Evolutionary conservation across 2,113 vertebrate species (phyloP), one percentile per base, ranked within the genome.

Genomic region (Spilogale gracilis): DNA sequence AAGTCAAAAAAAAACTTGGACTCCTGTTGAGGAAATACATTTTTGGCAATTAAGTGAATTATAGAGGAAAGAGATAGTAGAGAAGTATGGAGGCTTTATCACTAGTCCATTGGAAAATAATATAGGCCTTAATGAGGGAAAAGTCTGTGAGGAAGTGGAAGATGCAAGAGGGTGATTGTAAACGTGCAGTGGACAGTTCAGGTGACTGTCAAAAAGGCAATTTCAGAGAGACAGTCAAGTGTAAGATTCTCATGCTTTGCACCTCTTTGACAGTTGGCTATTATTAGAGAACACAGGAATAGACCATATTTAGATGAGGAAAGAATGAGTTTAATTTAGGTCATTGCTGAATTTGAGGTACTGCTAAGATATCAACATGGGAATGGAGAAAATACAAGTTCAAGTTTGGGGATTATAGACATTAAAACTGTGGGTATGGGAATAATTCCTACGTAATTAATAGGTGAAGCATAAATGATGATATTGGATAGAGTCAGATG

Each of bases 321-420:
- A 85, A 78, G n/a, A 85, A 16, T 85, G 50, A 71, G 13, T 82
- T 78, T 38, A 27, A 48, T 91, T 95, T 76, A 85, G 50, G 17
- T 93, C 50, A 27, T 63, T 63, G 80, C 27, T 90, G 43, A 93
- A 93, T 90, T 54, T 96, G 71, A 89, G 45, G 30, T 79, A 91
- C 32, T 93, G 69, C 38, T 63, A 71, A 86, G 50, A 60, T 96
- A 52, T 8, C 38, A 67, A 73, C 27, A 48, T 69, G 58, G 58
- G 65, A 81, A 93, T 90, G 14, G 54, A 88, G 45, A 83, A 78
- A 88, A 92, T 27, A 76, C 50, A 89, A 74, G 45, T 96, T 87
- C 8, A 82, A 5, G 13, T 90, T 84, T 61, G 18, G 78, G 27
- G 30, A 91, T 38, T 80, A 58, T 67, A 90, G 50, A 78, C 10